Conservation (phyloP, 2,888 invertebrate species). For the Dryococelus australis region DNA sequence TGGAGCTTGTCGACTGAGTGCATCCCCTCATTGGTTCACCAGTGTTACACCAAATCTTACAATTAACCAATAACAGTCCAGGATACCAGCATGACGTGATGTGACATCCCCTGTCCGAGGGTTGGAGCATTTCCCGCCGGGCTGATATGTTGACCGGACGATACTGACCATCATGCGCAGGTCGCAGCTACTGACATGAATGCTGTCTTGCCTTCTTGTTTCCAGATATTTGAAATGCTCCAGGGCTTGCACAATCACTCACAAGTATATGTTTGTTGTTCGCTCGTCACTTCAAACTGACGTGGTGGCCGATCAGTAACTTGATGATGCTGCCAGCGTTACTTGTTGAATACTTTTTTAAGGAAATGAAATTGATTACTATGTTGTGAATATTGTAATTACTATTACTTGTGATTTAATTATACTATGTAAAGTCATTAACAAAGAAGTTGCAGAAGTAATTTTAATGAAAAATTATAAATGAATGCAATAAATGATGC, state of each 20-base stretch:
- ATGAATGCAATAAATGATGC: constrained; percentile 20
- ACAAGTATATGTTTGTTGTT: background rate
- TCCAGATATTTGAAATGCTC: background rate
- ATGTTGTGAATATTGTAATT: constrained; percentile 46
- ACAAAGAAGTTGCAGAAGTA: constrained; percentile 17
- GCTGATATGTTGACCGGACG: background rate
- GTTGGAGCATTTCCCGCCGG: background rate
- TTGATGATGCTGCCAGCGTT: constrained; percentile 30
- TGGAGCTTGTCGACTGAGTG: background rate
- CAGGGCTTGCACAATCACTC: constrained; percentile 4
- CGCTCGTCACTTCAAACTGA: constrained; percentile 3
- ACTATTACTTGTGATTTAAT: constrained; percentile 44
- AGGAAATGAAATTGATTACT: constrained; percentile 22
- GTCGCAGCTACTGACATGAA: too few relatives aligned
- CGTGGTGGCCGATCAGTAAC: background rate
- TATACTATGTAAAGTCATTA: constrained; percentile 39
- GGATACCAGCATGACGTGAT: background rate
- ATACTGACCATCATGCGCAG: background rate
- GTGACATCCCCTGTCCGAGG: background rate
- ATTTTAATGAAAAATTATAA: constrained; percentile 13
- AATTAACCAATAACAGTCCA: background rate
- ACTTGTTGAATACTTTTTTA: constrained; percentile 40
- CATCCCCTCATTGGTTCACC: background rate
- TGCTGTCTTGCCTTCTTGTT: background rate
- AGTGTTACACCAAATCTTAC: constrained; percentile 7